These are phyloP conservation scores for Willisornis vidua DNA, from an alignment of 2,113 vertebrate species.

Conservation along the genomic window DNA sequence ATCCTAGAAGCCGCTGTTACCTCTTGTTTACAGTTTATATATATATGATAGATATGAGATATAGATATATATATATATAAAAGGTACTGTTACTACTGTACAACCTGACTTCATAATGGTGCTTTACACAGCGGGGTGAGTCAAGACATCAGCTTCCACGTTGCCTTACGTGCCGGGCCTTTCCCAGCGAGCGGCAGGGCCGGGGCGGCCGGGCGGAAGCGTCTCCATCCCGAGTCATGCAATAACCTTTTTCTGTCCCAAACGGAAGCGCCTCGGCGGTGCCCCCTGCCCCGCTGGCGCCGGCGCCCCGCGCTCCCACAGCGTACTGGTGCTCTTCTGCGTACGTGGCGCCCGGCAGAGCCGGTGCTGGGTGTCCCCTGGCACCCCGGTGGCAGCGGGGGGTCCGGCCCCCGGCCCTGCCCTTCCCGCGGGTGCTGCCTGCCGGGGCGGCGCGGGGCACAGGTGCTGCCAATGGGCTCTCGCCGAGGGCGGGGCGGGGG, in stretches of 20 bases:
- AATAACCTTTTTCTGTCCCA: constrained; percentile 72
- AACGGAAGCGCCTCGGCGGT: constrained; percentile 55
- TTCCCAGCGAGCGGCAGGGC: constrained; percentile 49
- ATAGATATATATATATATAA: constrained; percentile 77
- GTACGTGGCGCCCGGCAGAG: constrained; percentile 7
- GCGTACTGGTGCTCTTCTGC: constrained; percentile 52
- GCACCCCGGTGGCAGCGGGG: background rate
- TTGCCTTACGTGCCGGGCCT: constrained; percentile 82
- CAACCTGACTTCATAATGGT: constrained; percentile 94
- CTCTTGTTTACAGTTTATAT: constrained; percentile 99
- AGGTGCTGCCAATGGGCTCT: background rate
- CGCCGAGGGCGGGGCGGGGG: background rate
- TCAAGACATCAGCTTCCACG: constrained; percentile 87
- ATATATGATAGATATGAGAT: constrained; percentile 82
- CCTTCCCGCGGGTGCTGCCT: background rate
- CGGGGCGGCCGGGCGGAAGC: constrained; percentile 46
- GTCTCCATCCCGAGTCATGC: constrained; percentile 71
- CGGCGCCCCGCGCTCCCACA: background rate
- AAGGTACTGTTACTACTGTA: constrained; percentile 99
- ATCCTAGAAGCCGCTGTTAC: constrained; percentile 88
- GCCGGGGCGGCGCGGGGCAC: background rate
- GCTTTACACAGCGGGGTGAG: constrained; percentile 87
- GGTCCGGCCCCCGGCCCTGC: background rate
- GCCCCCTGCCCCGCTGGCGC: background rate
- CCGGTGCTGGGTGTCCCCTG: background rate